Evolutionary conservation across 2,113 vertebrate genomes (phyloP), one percentile per base, ranked within the genome.

Genomic region (Chitala chitala): DNA sequence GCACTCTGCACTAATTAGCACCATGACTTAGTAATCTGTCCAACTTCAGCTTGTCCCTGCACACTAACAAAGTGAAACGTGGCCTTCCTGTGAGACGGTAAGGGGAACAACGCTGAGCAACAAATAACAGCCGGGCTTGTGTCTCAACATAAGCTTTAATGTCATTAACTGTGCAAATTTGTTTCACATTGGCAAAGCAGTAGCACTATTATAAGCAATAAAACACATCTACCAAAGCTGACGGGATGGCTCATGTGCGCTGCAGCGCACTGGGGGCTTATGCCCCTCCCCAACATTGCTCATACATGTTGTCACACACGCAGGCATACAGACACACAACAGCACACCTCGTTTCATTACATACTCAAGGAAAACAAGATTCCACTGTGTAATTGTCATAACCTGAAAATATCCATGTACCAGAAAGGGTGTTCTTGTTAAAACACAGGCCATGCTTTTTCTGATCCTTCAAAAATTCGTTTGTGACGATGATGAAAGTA

Each of bases 81-180:
- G 3, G 59, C 33, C 33, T 36, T 63, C 36, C 17, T 33, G 31
- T 13, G 0, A 0, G 4, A 61, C 29, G 29, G 17, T 8, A 61
- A 61, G 58, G n/a, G 38, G 38, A 63, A 36, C 59, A 63, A 61
- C 20, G 38, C 26, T 46, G 75, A 81, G 20, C 58, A 76, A 4
- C 6, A 3, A 50, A 13, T 71, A 20, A n/a, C 66, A 29, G n/a
- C 36, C 5, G 17, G 73, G 17, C 33, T 31, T 73, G 31, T 13
- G 44, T 48, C 1, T n/a, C n/a, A 50, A 65, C 75, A 6, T 38
- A 71, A 84, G 26, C 54, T 75, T 76, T 87, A 86, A 89, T 87
- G 80, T 83, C 81, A 78, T 78, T 80, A 84, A 80, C 56, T 64
- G 81, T 81, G 80, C 75, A 76, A 24, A 44, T n/a, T n/a, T 54